Evolutionary conservation across 2,888 invertebrate species (phyloP), one percentile per base, ranked within the genome.

Genomic region (Aplocera efformata): DNA sequence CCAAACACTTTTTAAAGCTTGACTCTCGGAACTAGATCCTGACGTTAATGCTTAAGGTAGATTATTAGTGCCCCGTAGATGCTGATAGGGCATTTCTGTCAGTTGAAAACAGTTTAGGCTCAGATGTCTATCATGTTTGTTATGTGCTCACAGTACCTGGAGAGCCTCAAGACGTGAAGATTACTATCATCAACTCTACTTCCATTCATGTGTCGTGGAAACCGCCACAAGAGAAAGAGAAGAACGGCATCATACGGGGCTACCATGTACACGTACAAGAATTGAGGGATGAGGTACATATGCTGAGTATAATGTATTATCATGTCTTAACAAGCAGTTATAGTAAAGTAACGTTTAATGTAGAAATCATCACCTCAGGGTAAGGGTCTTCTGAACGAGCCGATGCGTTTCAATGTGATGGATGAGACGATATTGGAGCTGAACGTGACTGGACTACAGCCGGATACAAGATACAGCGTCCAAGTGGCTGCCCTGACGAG

Each of bases 241-340:
- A 96, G 50, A 97, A 98, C 73, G 98, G 98, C 30, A 94, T 98
- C 56, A 98, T 99, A 58, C 91, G 98, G 46, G 98, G 98, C 13
- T 99, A 98, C 84, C 98, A 98, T 76, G 96, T 99, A 40, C 96
- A 98, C 74, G 94, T 97, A 1, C 97, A 97, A 78, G 97, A 97
- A 89, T 91, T 95, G 30, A 92, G 94, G 67, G 94, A 95, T 72
- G 94, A 95, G 91, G 96, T 95, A 75, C 69, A 72, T 50, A 33
- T 27, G 9, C 7, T 6, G 11, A 31, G 13, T 17, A 17, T 5
- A 2, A 17, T 17, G 3, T 17, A 17, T n/a, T n/a, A n/a, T n/a
- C 13, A 17, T 17, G 13, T 17, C 13, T 5, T 5, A 17, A 2
- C 5, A 17, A 17, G 7, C 22, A 28, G 6, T 22, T 10, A 40